Evolutionary conservation across 2,797 vertebrate genomes (phyloP).

Genomic region (Chelmon rostratus): DNA sequence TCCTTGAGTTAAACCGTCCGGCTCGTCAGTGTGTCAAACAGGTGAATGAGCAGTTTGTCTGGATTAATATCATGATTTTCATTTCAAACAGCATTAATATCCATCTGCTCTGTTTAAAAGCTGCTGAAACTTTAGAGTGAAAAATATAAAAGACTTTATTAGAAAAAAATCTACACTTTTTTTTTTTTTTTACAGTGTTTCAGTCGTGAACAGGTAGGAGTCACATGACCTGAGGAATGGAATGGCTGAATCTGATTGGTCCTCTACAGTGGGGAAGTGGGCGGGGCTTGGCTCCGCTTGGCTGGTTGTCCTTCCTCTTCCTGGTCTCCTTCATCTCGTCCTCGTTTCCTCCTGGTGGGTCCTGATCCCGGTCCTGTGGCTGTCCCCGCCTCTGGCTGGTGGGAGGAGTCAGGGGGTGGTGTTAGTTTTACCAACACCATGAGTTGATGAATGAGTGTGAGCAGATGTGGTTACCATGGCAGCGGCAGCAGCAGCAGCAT

Average conservation of each 20-base stretch:
- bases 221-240: background rate
- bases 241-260: background rate
- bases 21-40: too few species aligned
- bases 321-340: conserved; percentile 26
- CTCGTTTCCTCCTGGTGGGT: conserved; percentile 46
- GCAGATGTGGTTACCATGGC: conserved; percentile 50
- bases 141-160: conserved; percentile 49
- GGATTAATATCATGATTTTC: too few species aligned
- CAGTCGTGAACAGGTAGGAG: background rate
- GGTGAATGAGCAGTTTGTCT: too few species aligned
- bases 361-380: background rate
- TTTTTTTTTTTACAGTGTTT: conserved; percentile 33
- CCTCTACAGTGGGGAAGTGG: conserved; percentile 14
- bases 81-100: too few species aligned
- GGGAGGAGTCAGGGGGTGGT: background rate
- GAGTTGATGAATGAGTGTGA: background rate
- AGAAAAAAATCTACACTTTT: conserved; percentile 31
- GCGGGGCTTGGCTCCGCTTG: conserved; percentile 52
- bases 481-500: background rate
- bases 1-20: too few species aligned
- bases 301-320: conserved; percentile 30
- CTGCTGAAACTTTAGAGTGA: too few species aligned
- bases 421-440: background rate
- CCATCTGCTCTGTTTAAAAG: too few species aligned
- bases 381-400: conserved; percentile 20